These are phyloP conservation scores for Pseudanteris insignis DNA, from an alignment of 2,888 invertebrate species.

Conservation along the genomic window DNA sequence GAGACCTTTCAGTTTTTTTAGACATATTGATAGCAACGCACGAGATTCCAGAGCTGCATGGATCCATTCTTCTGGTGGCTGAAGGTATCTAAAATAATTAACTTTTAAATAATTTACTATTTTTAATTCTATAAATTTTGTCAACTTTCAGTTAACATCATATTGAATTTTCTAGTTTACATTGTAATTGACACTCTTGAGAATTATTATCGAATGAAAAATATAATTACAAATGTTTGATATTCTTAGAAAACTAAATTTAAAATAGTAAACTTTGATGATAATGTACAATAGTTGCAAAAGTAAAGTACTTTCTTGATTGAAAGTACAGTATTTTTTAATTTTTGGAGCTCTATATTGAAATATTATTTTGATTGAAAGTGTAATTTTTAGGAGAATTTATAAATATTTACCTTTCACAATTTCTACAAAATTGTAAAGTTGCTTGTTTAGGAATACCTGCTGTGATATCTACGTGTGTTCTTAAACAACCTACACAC, in stretches of 20 bases:
- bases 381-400: too few species aligned
- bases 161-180: too few species aligned
- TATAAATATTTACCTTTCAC: conserved; percentile 77
- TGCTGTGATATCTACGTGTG: conserved; percentile 93
- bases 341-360: too few species aligned
- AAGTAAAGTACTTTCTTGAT: neutral
- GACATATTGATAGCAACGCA: conserved; percentile 87
- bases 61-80: conserved; percentile 92
- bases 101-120: neutral
- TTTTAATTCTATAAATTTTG: neutral
- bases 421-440: conserved; percentile 89
- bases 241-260: too few species aligned
- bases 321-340: too few species aligned
- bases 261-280: too few species aligned
- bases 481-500: conserved; percentile 94
- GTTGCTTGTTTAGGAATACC: conserved; percentile 94
- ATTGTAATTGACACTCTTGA: too few species aligned
- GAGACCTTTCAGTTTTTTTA: conserved; percentile 92
- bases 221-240: too few species aligned
- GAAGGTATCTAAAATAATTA: conserved; percentile 78
- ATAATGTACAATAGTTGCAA: neutral
- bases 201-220: too few species aligned
- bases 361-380: too few species aligned
- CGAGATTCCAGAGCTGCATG: conserved; percentile 87
- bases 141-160: neutral